Evolutionary conservation across 2,113 vertebrate genomes (phyloP).

Genomic region (Tetrao urogallus): DNA sequence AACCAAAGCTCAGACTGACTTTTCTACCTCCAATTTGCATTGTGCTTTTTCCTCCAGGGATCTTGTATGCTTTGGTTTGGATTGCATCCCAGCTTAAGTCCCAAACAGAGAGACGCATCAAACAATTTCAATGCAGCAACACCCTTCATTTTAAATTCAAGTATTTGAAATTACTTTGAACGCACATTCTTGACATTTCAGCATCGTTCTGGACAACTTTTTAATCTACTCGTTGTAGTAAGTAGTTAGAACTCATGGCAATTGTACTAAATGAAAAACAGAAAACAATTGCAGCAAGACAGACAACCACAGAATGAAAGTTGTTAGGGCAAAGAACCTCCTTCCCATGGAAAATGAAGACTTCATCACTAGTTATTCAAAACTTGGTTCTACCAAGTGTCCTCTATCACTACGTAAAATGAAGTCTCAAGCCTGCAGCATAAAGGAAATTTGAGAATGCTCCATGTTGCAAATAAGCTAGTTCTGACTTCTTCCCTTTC

Average conservation of each 20-base stretch:
- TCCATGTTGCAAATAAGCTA: neutral
- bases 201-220: neutral
- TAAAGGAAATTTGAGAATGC: neutral
- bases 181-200: neutral
- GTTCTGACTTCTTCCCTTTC: neutral
- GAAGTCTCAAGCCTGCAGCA: neutral
- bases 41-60: constrained; percentile 48
- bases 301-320: neutral
- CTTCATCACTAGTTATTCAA: neutral
- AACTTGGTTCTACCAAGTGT: neutral
- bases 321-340: neutral
- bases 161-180: neutral
- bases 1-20: constrained; percentile 55
- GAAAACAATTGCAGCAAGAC: neutral
- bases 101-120: constrained; percentile 15
- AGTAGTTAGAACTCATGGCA: neutral
- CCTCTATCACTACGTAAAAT: neutral
- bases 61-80: constrained; percentile 44
- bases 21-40: constrained; percentile 47
- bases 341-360: neutral
- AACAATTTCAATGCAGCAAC: constrained; percentile 1
- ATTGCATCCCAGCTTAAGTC: constrained; percentile 43
- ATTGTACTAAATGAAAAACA: neutral
- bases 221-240: neutral
- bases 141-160: constrained; percentile 22